A percentile compares a stretch with the other conserved stretches of the same genome.
Evolutionary conservation across 2,888 invertebrate genomes (phyloP).

Genomic region (Athetis lepigone): DNA sequence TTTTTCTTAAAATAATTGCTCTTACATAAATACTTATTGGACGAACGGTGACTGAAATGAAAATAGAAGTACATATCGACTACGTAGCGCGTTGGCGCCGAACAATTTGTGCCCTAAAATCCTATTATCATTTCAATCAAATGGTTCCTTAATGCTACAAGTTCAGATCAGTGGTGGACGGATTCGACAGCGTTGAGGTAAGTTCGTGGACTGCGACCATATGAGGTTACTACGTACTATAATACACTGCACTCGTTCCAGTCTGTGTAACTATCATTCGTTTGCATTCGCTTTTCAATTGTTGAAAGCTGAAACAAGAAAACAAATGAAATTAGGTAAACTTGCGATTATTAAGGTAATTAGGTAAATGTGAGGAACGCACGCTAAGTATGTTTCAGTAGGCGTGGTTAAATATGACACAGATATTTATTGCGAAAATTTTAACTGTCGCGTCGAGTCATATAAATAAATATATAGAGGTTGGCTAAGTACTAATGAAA

Average conservation of each 20-base stretch:
- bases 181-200: conserved; percentile 73
- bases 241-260: conserved; percentile 72
- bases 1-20: conserved; percentile 56
- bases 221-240: conserved; percentile 58
- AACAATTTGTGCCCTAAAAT: conserved; percentile 76
- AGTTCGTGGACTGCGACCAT: conserved; percentile 55
- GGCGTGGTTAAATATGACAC: neutral
- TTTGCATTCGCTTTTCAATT: conserved; percentile 66
- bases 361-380: conserved; percentile 13
- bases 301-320: conserved; percentile 78
- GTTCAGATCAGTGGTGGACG: conserved; percentile 72
- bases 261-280: conserved; percentile 58
- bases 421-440: too few relatives aligned
- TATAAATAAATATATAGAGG: too few relatives aligned
- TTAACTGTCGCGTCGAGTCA: too few relatives aligned
- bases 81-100: conserved; percentile 56
- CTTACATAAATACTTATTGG: conserved; percentile 64
- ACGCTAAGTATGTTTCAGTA: conserved; percentile 6
- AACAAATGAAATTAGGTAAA: neutral
- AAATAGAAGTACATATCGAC: conserved; percentile 83
- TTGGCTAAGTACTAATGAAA: too few relatives aligned
- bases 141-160: conserved; percentile 54
- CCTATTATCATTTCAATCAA: conserved; percentile 89
- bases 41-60: conserved; percentile 84
- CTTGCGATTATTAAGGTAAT: conserved; percentile 15